These are phyloP conservation scores for Ceratotherium simum DNA, from an alignment of 2,113 vertebrate genomes.

Conservation along the genomic window DNA sequence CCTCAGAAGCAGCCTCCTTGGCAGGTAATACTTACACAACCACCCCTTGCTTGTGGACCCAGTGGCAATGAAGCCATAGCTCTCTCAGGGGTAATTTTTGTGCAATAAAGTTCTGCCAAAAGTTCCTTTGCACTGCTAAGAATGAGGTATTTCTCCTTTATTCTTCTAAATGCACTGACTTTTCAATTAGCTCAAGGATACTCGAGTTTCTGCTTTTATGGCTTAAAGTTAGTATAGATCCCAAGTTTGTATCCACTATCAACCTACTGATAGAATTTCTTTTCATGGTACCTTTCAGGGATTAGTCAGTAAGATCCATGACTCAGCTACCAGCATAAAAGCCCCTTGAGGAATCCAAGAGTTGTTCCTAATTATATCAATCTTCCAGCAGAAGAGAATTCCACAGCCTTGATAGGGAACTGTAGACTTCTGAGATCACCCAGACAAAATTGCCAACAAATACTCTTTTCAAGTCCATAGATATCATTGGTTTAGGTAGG, in stretches of 20 bases:
- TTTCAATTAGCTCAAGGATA: neutral
- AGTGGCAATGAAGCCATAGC: neutral
- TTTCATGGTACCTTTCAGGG: neutral
- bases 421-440: neutral
- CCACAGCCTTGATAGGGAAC: neutral
- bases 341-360: neutral
- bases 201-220: conserved; percentile 1
- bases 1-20: neutral
- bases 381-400: conserved; percentile 28
- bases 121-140: neutral
- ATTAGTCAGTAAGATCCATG: neutral
- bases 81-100: neutral
- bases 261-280: neutral
- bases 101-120: neutral
- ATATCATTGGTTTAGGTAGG: neutral
- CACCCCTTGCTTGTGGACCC: neutral
- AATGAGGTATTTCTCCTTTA: neutral
- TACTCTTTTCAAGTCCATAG: neutral
- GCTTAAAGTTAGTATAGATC: neutral
- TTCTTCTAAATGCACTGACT: neutral
- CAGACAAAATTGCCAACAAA: neutral
- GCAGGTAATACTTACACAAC: neutral
- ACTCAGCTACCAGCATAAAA: neutral
- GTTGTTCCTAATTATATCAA: conserved; percentile 34
- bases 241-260: neutral